phyloP scores from a whole-genome alignment of 1,140 invertebrate genomes.

The Harlomillsia oculata region DNA sequence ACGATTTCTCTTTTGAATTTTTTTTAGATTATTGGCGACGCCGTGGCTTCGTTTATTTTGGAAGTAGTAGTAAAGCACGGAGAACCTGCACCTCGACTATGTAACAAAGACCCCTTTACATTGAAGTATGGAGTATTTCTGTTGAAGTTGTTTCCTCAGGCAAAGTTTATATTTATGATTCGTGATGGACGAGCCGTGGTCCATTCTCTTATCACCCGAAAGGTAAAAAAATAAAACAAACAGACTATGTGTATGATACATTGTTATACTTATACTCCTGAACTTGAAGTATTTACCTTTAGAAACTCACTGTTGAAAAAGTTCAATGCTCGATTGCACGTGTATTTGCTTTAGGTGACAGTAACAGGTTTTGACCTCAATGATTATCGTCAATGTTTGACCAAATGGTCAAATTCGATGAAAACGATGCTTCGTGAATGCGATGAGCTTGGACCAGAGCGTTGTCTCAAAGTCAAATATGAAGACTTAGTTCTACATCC shows the following conservation, averaged over 20 bases:
- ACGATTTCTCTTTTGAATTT: not conserved
- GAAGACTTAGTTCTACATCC: constrained; percentile 95
- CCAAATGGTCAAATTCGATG: constrained; percentile 93
- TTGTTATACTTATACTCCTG: no score
- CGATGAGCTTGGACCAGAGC: constrained; percentile 65
- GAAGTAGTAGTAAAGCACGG: constrained; percentile 94
- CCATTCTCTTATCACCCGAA: constrained; percentile 93
- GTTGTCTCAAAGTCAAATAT: constrained; percentile 87
- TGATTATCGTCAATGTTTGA: constrained; percentile 84
- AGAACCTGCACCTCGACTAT: constrained; percentile 79
- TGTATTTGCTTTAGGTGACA: constrained; percentile 70
- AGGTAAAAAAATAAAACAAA: constrained; percentile 47
- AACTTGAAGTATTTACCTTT: no score
- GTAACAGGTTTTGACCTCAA: constrained; percentile 95
- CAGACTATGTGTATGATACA: no score
- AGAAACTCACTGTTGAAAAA: no score
- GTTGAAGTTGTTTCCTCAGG: constrained; percentile 52
- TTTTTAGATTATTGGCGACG: constrained; percentile 41
- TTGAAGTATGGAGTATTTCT: constrained; percentile 84
- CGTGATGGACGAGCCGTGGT: constrained; percentile 94
- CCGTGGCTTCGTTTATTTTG: constrained; percentile 90
- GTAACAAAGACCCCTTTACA: constrained; percentile 97
- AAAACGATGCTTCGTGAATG: constrained; percentile 91
- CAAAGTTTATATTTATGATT: constrained; percentile 97
- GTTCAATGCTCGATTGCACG: constrained; percentile 8